These are phyloP conservation scores for Nematostella vectensis DNA, from an alignment of 92 coral and sea anemone species.

Conservation along the genomic window DNA sequence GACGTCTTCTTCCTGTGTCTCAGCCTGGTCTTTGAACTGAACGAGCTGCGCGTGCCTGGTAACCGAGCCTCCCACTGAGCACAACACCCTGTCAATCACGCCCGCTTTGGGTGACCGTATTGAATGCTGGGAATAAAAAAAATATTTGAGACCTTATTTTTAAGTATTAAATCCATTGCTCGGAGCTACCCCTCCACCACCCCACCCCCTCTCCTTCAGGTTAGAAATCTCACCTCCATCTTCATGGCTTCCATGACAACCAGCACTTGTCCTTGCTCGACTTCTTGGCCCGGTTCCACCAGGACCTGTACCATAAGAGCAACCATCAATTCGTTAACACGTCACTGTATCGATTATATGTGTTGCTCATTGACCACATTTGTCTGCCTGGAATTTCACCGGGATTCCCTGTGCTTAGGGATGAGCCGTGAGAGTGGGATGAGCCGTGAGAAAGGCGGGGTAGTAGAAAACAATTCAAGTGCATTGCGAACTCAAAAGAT, in stretches of 20 bases:
- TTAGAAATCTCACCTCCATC: slow-evolving; percentile 80
- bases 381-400: too few relatives aligned
- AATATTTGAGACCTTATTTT: too few relatives aligned
- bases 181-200: too few relatives aligned
- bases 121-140: slow-evolving; percentile 58
- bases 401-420: too few relatives aligned
- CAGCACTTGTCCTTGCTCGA: slow-evolving; percentile 79
- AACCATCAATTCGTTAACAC: background rate
- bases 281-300: slow-evolving; percentile 81
- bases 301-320: slow-evolving; percentile 56
- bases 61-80: slow-evolving; percentile 61
- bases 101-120: slow-evolving; percentile 93
- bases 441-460: too few relatives aligned
- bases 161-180: too few relatives aligned
- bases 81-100: slow-evolving; percentile 56
- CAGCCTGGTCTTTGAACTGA: slow-evolving; percentile 44
- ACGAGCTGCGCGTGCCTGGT: slow-evolving; percentile 80
- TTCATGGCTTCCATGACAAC: slow-evolving; percentile 98
- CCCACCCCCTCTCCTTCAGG: too few relatives aligned
- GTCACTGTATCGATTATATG: background rate
- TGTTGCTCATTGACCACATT: background rate
- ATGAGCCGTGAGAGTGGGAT: too few relatives aligned
- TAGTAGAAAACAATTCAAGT: too few relatives aligned
- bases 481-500: too few relatives aligned
- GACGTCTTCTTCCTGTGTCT: slow-evolving; percentile 20